phyloP scores from a whole-genome alignment of 2,113 vertebrate species.

The Scalopus aquaticus region DNA sequence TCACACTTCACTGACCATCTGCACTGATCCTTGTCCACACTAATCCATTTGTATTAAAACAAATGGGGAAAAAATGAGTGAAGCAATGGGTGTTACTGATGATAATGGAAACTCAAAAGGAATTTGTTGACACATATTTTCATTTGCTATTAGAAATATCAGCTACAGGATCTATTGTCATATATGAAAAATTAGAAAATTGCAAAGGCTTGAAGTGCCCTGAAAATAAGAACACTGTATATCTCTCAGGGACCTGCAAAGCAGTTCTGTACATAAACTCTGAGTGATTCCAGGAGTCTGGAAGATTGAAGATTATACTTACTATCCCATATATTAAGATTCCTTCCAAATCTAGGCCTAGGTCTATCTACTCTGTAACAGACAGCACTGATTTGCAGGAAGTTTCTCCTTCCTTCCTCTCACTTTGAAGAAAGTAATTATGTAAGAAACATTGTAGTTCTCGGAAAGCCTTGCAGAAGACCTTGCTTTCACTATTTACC shows the following conservation, averaged over 20 bases:
- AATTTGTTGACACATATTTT: neutral
- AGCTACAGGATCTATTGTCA: neutral
- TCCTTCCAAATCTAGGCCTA: neutral
- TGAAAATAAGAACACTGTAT: neutral
- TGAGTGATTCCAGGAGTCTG: neutral
- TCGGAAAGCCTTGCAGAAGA: neutral
- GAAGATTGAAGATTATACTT: neutral
- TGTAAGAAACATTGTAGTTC: neutral
- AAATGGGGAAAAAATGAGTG: neutral
- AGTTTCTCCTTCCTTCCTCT: neutral
- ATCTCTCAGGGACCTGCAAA: neutral
- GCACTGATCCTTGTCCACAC: neutral
- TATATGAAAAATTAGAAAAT: neutral
- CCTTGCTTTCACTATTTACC: neutral
- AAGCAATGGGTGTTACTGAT: neutral
- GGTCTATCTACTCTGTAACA: neutral
- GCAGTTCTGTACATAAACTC: neutral
- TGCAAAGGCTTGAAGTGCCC: neutral
- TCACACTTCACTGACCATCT: neutral
- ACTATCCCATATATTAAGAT: neutral
- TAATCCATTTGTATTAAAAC: neutral
- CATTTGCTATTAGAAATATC: neutral
- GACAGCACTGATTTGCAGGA: neutral
- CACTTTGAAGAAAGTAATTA: neutral
- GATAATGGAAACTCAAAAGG: neutral